These are phyloP conservation scores for Epinotia bilunana DNA, from an alignment of 2,888 invertebrate genomes.

Conservation along the genomic window DNA sequence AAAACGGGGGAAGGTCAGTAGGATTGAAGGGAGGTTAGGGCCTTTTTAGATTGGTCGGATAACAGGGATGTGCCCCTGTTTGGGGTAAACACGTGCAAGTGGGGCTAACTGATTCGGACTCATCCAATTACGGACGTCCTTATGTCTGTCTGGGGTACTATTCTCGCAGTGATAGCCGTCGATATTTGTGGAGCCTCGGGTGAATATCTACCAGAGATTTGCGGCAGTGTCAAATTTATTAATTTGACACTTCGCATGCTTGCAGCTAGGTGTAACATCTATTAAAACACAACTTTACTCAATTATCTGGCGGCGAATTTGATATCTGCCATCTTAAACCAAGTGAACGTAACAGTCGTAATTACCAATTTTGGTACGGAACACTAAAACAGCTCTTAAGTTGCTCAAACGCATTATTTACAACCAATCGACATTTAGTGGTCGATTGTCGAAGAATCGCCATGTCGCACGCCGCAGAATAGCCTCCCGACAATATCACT, in stretches of 20 bases:
- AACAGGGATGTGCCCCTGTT: slow-evolving; percentile 71
- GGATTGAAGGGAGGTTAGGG: slow-evolving; percentile 4
- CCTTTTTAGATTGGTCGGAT: background rate
- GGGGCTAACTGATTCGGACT: slow-evolving; percentile 82
- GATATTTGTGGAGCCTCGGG: slow-evolving; percentile 15
- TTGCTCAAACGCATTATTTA: background rate
- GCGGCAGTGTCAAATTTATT: no score
- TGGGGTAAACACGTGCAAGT: slow-evolving; percentile 78
- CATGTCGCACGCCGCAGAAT: slow-evolving; percentile 48
- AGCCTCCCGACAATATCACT: slow-evolving; percentile 52
- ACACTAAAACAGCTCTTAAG: background rate
- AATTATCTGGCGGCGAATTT: no score
- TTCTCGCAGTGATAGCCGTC: slow-evolving; percentile 51
- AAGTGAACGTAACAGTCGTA: no score
- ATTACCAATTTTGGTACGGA: no score
- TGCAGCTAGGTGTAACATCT: no score
- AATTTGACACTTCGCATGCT: no score
- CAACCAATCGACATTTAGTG: background rate
- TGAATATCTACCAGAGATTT: background rate
- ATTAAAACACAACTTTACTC: no score
- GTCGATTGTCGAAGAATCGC: slow-evolving; percentile 24
- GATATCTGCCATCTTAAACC: no score
- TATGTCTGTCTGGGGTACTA: slow-evolving; percentile 52
- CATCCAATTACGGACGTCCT: slow-evolving; percentile 79
- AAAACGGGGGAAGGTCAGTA: background rate